phyloP scores from a whole-genome alignment of 35 echinoderm and acorn worm genomes.

The Strongylocentrotus purpuratus region DNA sequence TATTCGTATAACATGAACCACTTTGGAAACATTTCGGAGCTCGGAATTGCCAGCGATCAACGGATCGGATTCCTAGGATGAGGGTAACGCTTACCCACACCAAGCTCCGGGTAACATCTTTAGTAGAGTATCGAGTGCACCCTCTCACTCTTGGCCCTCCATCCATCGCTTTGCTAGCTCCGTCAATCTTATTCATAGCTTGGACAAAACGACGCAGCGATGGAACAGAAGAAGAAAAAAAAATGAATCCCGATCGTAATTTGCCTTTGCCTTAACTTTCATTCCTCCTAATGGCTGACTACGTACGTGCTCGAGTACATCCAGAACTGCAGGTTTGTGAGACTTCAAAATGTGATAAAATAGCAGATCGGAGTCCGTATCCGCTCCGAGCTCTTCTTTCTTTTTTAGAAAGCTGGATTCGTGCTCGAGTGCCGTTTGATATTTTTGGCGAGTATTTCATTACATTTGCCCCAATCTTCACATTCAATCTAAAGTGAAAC shows the following conservation, averaged over 20 bases:
- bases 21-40: slow-evolving; percentile 29
- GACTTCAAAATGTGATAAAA: slow-evolving; percentile 13
- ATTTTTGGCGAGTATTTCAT: slow-evolving; percentile 11
- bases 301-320: not conserved
- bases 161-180: not conserved
- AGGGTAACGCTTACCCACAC: not conserved
- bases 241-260: not conserved
- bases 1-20: not conserved
- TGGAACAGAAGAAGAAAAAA: not conserved
- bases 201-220: not conserved
- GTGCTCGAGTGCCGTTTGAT: slow-evolving; percentile 8
- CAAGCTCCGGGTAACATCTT: slow-evolving; percentile 23
- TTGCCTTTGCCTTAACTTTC: not conserved
- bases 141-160: not conserved
- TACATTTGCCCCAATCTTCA: not conserved
- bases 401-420: not conserved
- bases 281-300: not conserved
- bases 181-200: slow-evolving; percentile 35
- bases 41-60: not conserved
- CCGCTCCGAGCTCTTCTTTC: not conserved
- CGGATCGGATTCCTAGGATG: not conserved
- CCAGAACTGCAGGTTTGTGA: not conserved
- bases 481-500: slow-evolving; percentile 5
- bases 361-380: not conserved
- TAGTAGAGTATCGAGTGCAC: not conserved